These are phyloP conservation scores for Columba guinea DNA, from an alignment of 2,797 vertebrate genomes.

Conservation along the genomic window DNA sequence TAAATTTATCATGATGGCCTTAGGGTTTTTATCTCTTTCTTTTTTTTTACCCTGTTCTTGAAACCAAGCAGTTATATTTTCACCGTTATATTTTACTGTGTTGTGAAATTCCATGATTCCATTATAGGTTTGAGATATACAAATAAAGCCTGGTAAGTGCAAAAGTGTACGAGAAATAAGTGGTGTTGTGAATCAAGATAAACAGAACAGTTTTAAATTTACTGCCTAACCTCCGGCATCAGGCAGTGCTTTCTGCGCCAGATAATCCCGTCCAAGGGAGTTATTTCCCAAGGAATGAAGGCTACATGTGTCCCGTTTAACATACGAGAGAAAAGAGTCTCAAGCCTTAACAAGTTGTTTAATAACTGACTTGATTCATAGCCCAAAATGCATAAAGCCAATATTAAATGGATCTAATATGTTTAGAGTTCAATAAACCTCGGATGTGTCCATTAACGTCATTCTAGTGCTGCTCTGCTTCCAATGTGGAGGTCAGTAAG, in stretches of 20 bases:
- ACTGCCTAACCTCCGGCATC: background rate
- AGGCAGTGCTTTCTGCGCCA: background rate
- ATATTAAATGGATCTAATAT: background rate
- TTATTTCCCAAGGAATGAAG: background rate
- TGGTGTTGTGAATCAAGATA: slow-evolving; percentile 14
- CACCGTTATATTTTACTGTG: background rate
- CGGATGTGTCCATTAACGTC: background rate
- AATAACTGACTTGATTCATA: background rate
- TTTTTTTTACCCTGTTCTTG: background rate
- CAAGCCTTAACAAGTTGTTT: background rate
- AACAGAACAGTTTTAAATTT: slow-evolving; percentile 29
- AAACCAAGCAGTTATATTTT: background rate
- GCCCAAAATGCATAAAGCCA: background rate
- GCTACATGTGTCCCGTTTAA: background rate
- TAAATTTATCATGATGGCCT: background rate
- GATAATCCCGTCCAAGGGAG: background rate
- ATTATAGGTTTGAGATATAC: background rate
- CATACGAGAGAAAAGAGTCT: background rate
- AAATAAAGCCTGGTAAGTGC: background rate
- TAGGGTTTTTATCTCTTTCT: background rate
- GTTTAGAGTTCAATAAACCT: background rate
- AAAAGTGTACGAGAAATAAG: background rate
- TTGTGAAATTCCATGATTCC: background rate
- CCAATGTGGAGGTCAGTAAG: background rate
- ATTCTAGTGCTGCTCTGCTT: background rate